Evolutionary conservation across 2,113 vertebrate genomes (phyloP).

Genomic region (Hiodon tergisus): DNA sequence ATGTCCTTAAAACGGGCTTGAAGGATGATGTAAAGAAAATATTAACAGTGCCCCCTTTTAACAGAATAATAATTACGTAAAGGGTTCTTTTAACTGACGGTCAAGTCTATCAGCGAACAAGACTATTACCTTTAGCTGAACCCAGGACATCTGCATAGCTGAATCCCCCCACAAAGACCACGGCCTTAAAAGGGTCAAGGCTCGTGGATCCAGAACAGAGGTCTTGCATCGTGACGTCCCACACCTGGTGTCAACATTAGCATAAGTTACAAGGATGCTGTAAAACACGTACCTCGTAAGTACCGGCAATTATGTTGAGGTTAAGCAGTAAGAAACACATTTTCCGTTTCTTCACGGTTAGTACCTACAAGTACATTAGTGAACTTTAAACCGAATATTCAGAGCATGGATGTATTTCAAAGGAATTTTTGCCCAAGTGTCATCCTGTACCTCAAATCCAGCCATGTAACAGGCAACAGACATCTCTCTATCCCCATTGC

Average conservation of each 20-base stretch:
- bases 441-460: constrained; percentile 74
- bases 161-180: constrained; percentile 88
- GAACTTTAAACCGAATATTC: no score
- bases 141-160: constrained; percentile 86
- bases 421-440: no score
- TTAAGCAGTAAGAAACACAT: no score
- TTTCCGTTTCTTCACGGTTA: no score
- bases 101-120: neutral
- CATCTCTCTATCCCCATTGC: constrained; percentile 93
- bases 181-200: constrained; percentile 71
- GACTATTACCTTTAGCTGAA: constrained; percentile 76
- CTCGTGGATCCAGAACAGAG: constrained; percentile 66
- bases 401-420: neutral
- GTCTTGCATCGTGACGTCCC: constrained; percentile 91
- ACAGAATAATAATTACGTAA: no score
- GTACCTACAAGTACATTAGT: no score
- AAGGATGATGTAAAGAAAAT: no score
- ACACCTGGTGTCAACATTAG: constrained; percentile 62
- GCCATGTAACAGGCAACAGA: constrained; percentile 73
- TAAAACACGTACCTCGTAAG: no score
- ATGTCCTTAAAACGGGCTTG: no score
- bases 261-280: neutral
- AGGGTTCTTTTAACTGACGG: neutral
- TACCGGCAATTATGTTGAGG: no score
- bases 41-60: neutral